Evolutionary conservation across 2,113 vertebrate genomes (phyloP), one percentile per base, ranked within the genome.

Genomic region (Opisthocomus hoazin): DNA sequence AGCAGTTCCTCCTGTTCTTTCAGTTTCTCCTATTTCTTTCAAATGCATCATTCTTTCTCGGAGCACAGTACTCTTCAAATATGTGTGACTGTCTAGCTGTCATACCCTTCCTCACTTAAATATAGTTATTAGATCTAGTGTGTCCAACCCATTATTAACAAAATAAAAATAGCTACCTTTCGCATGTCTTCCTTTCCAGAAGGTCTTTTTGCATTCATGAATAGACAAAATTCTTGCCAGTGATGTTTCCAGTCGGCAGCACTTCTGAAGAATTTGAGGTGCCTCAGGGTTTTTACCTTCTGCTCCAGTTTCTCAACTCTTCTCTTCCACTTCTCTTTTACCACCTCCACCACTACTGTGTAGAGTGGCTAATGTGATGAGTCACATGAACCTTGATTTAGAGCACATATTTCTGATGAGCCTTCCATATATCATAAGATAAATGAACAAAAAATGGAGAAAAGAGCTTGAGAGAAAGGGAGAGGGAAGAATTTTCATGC

Each of bases 121-220:
- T 73, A 75, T 11, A 76, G 43, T 3, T 94, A 79, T 87, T 87
- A 91, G 82, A 77, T 26, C 51, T 48, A 45, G 3, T 39, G 37
- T 64, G 39, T 79, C 87, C 60, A 82, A 87, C 5, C 16, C 43
- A 45, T 84, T 81, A 92, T 64, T 78, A 82, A 48, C 60, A 78
- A 91, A 94, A 64, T 66, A 61, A 90, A 94, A 96, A 94, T 87
- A 71, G 30, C 48, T 95, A 78, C 48, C 36, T 96, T 78, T 46
- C 0, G 0, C 39, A 29, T 16, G 70, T 73, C 61, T 92, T 94
- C 56, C 39, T 84, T 85, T 91, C 65, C 84, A 96, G 88, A 70
- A 96, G 56, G 34, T 78, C 46, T 65, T 34, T 87, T 90, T 94
- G 71, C 36, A 36, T 66, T 93, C 36, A 57, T 15, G 30, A 82